Base-by-base conservation (phyloP, 1,140 invertebrate species). In the Cardiocondyla obscurior region DNA sequence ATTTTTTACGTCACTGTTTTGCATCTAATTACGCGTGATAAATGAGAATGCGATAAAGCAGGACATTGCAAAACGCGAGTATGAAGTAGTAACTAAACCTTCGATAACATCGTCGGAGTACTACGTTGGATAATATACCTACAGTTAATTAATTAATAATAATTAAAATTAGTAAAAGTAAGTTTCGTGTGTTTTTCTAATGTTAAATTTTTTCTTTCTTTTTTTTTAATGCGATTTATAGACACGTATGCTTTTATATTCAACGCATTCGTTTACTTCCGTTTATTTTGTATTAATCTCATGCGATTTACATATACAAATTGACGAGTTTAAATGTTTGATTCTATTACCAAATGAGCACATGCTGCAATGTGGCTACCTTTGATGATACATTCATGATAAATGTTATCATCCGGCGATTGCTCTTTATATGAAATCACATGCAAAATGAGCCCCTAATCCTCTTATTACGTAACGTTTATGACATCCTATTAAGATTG, bases 401-500 rank as follows among this genome's bases (percentile, higher is more conserved):
- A 73, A 84, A 84, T 84, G 57, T 49, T 82, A 84, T 82, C 57
- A 73, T 25, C 57, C 12, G 12, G n/a, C 42, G 19, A 70, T 55
- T 62, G 69, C 69, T 19, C 57, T 55, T 36, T 25, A 46, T 22
- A 28, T 8, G 46, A 25, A 46, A 53, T 30, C 25, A 44, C 67
- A 22, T 10, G 44, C 30, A 53, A 82, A 82, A 84, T 82, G 77
- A 82, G 28, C 42, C 55, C 44, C 30, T 55, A 28, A 84, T 65
- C 57, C 58, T 64, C 65, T 82, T 81, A 72, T 30, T 46, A 49
- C 55, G 2, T 39, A 51, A 8, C 36, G 25, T 16, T 72, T 58
- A 64, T 72, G n/a, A 16, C 55, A 12, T 3, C 1, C 57, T 30
- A 46, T 44, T 28, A 14, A 12, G 16, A 28, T 67, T 33, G 3